phyloP scores from a whole-genome alignment of 2,888 invertebrate genomes.

The Lasioglossum calceatum region DNA sequence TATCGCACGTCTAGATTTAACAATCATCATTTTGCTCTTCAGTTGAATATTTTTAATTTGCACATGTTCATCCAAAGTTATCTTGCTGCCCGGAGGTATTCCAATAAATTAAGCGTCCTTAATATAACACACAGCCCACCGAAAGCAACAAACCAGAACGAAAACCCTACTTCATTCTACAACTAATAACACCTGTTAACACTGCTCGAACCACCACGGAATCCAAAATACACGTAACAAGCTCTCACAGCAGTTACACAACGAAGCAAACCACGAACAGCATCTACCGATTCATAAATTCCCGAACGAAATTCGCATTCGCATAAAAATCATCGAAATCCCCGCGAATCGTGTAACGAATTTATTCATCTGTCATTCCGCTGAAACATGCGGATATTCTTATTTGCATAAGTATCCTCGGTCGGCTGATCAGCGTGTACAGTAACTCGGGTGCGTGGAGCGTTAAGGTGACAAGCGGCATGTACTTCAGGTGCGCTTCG shows the following conservation, averaged over 20 bases:
- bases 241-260: neutral
- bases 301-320: neutral
- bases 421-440: neutral
- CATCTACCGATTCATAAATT: neutral
- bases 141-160: neutral
- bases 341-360: neutral
- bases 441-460: neutral
- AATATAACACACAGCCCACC: too few species aligned
- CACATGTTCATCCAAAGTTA: neutral
- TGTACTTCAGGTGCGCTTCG: neutral
- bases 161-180: neutral
- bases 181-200: neutral
- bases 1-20: too few species aligned
- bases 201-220: neutral
- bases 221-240: neutral
- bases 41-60: neutral
- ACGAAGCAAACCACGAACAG: neutral
- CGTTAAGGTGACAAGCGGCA: neutral
- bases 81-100: neutral
- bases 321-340: neutral
- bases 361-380: neutral
- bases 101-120: neutral
- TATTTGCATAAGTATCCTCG: neutral
- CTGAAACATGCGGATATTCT: neutral
- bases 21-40: neutral